phyloP scores from a whole-genome alignment of 2,113 vertebrate genomes.

The Hippopotamus amphibius region DNA sequence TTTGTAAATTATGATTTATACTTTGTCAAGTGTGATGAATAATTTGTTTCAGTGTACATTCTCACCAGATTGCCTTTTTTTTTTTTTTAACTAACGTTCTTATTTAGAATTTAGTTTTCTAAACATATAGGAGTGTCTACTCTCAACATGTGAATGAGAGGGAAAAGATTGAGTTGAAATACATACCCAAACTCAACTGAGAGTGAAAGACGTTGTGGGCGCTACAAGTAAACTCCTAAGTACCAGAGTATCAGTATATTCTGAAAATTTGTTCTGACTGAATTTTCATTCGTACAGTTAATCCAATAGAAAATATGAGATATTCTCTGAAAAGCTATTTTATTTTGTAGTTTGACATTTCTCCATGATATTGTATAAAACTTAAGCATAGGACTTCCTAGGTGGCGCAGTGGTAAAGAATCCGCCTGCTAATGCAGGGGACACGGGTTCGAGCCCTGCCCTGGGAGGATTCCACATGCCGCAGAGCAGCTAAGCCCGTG shows the following conservation, averaged over 20 bases:
- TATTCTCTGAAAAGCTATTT: slow-evolving; percentile 19
- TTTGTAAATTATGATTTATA: slow-evolving; percentile 28
- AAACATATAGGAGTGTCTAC: neutral
- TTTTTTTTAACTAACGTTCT: neutral
- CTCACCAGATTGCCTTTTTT: neutral
- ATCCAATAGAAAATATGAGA: slow-evolving; percentile 4
- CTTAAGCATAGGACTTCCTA: neutral
- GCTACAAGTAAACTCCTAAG: neutral
- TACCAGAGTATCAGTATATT: neutral
- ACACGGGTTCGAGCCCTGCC: no score
- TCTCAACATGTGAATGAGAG: neutral
- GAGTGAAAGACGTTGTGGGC: neutral
- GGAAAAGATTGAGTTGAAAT: slow-evolving; percentile 46
- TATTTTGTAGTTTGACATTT: slow-evolving; percentile 26
- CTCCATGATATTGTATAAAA: neutral
- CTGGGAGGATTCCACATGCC: no score
- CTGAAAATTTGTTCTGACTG: neutral
- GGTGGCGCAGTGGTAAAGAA: no score
- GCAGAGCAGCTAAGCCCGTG: no score
- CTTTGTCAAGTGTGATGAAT: neutral
- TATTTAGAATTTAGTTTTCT: slow-evolving; percentile 29
- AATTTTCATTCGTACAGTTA: slow-evolving; percentile 48
- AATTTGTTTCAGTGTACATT: slow-evolving; percentile 27
- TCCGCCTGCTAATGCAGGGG: no score
- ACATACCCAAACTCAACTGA: neutral